Evolutionary conservation across 2,113 vertebrate species (phyloP).

Genomic region (Anas platyrhynchos): DNA sequence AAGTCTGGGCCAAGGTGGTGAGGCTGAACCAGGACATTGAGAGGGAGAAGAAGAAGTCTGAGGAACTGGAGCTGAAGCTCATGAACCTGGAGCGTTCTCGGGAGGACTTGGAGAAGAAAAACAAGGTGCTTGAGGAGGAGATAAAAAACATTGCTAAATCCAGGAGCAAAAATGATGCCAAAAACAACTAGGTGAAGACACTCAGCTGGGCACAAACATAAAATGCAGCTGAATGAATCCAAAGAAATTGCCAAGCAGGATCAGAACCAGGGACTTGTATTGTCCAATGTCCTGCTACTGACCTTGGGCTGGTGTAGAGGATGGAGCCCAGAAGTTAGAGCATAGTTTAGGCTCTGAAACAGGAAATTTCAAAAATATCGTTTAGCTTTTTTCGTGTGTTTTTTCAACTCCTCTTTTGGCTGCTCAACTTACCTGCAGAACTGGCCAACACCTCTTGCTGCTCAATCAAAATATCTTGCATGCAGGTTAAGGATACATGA

Average conservation of each 20-base stretch:
- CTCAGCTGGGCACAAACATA: not conserved
- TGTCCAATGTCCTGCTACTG: not conserved
- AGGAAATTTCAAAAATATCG: not conserved
- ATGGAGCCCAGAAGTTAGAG: not conserved
- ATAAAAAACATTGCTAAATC: constrained; percentile 77
- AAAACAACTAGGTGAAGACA: constrained; percentile 12
- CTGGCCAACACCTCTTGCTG: not conserved
- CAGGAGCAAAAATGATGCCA: not conserved
- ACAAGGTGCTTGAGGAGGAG: constrained; percentile 80
- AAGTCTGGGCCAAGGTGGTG: constrained; percentile 83
- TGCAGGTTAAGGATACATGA: not conserved
- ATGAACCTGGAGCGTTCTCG: constrained; percentile 67
- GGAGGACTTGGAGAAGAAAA: constrained; percentile 82
- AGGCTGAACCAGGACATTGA: constrained; percentile 84
- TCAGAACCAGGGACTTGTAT: not conserved
- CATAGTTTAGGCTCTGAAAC: not conserved
- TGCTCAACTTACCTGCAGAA: constrained; percentile 5
- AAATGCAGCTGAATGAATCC: not conserved
- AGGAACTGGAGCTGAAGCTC: constrained; percentile 82
- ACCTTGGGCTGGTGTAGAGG: not conserved
- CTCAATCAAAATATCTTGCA: not conserved
- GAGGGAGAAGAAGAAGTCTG: constrained; percentile 75
- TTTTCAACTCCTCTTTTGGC: constrained; percentile 5
- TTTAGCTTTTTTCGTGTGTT: not conserved
- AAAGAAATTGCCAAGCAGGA: not conserved